A percentile compares a stretch with the other conserved stretches of the same genome.
These are phyloP conservation scores for Nomia melanderi DNA, from an alignment of 1,140 invertebrate genomes.

Conservation along the genomic window DNA sequence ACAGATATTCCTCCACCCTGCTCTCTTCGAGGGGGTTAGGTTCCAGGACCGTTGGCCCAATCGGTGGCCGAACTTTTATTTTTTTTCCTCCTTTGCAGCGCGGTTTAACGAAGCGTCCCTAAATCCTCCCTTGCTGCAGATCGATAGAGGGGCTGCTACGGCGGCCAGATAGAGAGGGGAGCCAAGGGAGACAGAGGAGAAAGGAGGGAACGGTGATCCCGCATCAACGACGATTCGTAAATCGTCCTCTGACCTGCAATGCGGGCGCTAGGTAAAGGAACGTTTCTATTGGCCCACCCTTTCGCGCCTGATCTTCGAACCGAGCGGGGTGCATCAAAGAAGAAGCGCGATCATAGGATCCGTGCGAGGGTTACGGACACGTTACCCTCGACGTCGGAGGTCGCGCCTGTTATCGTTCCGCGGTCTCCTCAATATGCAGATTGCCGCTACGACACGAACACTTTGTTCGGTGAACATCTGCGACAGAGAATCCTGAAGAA, in stretches of 20 bases:
- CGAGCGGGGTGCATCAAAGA: neutral
- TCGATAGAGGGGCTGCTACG: slow-evolving; percentile 54
- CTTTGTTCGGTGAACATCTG: neutral
- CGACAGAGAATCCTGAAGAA: neutral
- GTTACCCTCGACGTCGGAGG: neutral
- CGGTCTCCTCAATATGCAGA: neutral
- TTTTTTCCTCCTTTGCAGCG: slow-evolving; percentile 44
- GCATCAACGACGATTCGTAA: slow-evolving; percentile 69
- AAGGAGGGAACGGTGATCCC: slow-evolving; percentile 33
- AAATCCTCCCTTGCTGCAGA: slow-evolving; percentile 65
- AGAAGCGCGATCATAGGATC: neutral
- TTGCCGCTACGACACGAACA: neutral
- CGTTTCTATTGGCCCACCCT: slow-evolving; percentile 41
- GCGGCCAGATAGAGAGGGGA: slow-evolving; percentile 8
- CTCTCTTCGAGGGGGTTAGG: slow-evolving; percentile 19
- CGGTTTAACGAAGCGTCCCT: slow-evolving; percentile 72
- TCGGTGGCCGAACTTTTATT: slow-evolving; percentile 53
- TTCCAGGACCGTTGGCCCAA: slow-evolving; percentile 49
- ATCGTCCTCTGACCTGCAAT: slow-evolving; percentile 67
- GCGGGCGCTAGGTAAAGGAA: slow-evolving; percentile 56
- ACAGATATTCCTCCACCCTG: slow-evolving; percentile 19
- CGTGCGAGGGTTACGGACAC: neutral
- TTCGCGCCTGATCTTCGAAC: slow-evolving; percentile 43
- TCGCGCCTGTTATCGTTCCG: neutral
- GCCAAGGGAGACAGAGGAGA: no score